Conservation (phyloP, 2,888 invertebrate species). For the Chrysomela aeneicollis region DNA sequence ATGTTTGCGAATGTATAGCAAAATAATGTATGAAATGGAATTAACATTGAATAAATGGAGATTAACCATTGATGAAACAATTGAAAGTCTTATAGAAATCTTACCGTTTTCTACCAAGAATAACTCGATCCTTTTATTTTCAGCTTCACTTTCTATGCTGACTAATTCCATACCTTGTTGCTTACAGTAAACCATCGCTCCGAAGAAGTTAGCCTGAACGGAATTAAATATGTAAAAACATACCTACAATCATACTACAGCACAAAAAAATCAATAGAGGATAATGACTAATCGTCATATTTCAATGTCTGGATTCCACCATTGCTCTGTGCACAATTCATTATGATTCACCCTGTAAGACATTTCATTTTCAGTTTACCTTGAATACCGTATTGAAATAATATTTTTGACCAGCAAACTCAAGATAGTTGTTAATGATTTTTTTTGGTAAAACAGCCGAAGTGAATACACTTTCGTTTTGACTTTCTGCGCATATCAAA, state of each 20-base stretch:
- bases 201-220: constrained; percentile 28
- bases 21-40: too few relatives aligned
- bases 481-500: not conserved
- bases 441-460: constrained; percentile 11
- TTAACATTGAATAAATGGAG: too few relatives aligned
- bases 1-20: too few relatives aligned
- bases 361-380: not conserved
- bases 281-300: too few relatives aligned
- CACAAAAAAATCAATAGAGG: too few relatives aligned
- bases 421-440: not conserved
- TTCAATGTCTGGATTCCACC: too few relatives aligned
- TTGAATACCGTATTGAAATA: constrained; percentile 9
- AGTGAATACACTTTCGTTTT: constrained; percentile 13
- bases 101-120: constrained; percentile 26
- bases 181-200: constrained; percentile 26
- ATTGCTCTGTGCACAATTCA: too few relatives aligned
- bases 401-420: constrained; percentile 12
- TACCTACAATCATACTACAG: too few relatives aligned
- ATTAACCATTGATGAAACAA: too few relatives aligned
- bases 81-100: too few relatives aligned
- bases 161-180: constrained; percentile 27
- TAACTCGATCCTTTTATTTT: constrained; percentile 27
- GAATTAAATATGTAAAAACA: too few relatives aligned
- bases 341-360: too few relatives aligned
- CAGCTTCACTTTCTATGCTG: constrained; percentile 27